Conservation (phyloP, 1,140 invertebrate species). For the Choristoneura fumiferana region DNA sequence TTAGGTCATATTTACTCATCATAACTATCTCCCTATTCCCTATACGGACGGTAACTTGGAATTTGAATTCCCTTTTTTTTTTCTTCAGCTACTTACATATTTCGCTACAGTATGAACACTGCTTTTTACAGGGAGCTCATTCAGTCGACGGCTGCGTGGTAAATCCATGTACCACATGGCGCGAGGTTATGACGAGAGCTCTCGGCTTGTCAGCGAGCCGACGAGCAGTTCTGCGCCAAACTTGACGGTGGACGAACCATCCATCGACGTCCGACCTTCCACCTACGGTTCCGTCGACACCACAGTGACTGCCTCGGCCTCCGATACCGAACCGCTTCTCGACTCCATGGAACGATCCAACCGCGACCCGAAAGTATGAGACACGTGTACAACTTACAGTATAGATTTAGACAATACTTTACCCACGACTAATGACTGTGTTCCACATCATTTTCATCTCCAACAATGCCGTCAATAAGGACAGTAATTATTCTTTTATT, state of each 20-base stretch:
- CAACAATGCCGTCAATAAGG: too few species aligned
- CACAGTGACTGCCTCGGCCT: slow-evolving; percentile 38
- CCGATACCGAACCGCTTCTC: slow-evolving; percentile 58
- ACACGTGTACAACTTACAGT: not conserved
- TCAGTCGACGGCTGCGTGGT: slow-evolving; percentile 85
- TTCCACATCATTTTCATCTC: too few species aligned
- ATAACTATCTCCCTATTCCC: too few species aligned
- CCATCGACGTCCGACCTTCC: slow-evolving; percentile 48
- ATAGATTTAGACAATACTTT: too few species aligned
- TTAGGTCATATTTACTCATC: too few species aligned
- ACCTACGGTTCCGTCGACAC: slow-evolving; percentile 65
- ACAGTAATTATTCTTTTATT: too few species aligned
- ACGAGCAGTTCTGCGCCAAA: slow-evolving; percentile 65
- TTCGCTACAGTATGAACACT: not conserved
- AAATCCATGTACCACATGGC: slow-evolving; percentile 85
- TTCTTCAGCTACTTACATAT: too few species aligned
- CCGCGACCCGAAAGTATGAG: slow-evolving; percentile 51
- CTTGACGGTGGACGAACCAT: slow-evolving; percentile 47
- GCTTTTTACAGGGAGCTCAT: slow-evolving; percentile 79
- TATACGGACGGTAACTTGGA: too few species aligned
- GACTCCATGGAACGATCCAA: slow-evolving; percentile 22
- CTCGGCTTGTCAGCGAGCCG: slow-evolving; percentile 60
- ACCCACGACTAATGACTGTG: too few species aligned
- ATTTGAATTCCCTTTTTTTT: too few species aligned
- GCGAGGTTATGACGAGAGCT: slow-evolving; percentile 80